Evolutionary conservation across 2,888 invertebrate genomes (phyloP).

Genomic region (Caenorhabditis sinica): DNA sequence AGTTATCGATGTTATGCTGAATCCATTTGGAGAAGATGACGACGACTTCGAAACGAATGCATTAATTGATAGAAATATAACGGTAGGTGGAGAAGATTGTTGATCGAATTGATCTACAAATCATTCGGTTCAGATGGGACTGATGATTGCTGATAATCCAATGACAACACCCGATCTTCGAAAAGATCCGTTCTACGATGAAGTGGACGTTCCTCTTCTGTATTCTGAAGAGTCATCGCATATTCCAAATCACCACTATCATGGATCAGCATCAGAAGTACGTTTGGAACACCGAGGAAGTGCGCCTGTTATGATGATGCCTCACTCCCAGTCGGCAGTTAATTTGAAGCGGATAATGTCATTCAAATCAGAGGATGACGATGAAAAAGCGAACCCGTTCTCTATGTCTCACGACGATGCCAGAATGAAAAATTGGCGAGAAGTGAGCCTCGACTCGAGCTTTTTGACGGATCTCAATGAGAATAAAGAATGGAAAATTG

Average conservation of each 20-base stretch:
- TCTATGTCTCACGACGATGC: constrained; percentile 63
- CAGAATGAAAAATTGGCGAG: constrained; percentile 54
- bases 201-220: constrained; percentile 66
- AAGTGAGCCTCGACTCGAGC: constrained; percentile 50
- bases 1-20: constrained; percentile 76
- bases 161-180: constrained; percentile 77
- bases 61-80: constrained; percentile 77
- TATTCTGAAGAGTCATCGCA: constrained; percentile 70
- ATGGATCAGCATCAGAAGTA: constrained; percentile 57
- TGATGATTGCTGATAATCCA: constrained; percentile 81
- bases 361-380: constrained; percentile 53
- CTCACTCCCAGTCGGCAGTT: constrained; percentile 63
- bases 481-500: constrained; percentile 46
- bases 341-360: constrained; percentile 56
- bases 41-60: constrained; percentile 78
- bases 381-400: constrained; percentile 47
- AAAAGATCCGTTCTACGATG: constrained; percentile 80
- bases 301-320: constrained; percentile 64
- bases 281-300: constrained; percentile 32
- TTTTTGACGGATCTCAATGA: constrained; percentile 53
- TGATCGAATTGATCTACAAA: constrained; percentile 36
- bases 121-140: constrained; percentile 76
- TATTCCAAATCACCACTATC: constrained; percentile 61
- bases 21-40: constrained; percentile 79
- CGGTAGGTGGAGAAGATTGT: constrained; percentile 61